phyloP scores from a whole-genome alignment of 2,113 vertebrate genomes.

The Callocephalon fimbriatum region DNA sequence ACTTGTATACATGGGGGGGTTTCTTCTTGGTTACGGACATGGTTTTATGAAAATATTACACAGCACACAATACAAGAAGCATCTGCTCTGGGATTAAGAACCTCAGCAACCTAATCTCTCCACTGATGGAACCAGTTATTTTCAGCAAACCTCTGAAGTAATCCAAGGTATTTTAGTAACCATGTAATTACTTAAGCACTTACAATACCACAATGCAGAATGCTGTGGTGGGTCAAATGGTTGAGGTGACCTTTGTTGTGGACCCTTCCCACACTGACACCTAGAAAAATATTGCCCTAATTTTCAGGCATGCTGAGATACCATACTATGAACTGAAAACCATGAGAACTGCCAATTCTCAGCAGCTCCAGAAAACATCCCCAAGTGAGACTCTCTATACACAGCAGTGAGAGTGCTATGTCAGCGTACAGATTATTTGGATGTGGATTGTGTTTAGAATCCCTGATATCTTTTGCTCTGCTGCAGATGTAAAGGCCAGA shows the following conservation, averaged over 20 bases:
- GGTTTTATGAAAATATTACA: background rate
- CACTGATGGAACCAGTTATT: background rate
- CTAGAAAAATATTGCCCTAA: background rate
- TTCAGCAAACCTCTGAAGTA: conserved; percentile 1
- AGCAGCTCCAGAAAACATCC: background rate
- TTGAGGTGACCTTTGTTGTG: background rate
- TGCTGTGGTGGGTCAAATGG: background rate
- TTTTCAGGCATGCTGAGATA: background rate
- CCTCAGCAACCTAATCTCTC: background rate
- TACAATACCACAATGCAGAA: background rate
- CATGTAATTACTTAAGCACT: background rate
- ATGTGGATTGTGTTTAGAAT: background rate
- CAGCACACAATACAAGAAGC: background rate
- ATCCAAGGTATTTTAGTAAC: background rate
- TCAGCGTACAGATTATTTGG: background rate
- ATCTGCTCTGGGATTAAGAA: background rate
- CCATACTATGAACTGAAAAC: background rate
- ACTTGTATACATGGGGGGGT: background rate
- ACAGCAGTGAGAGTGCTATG: background rate
- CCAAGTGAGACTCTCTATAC: background rate
- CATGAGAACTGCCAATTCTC: background rate
- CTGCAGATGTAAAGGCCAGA: background rate
- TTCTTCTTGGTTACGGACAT: background rate
- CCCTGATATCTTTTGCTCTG: background rate
- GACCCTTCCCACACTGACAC: background rate